Evolutionary conservation across 2,888 invertebrate genomes (phyloP), one percentile per base, ranked within the genome.

Genomic region (Boloria euphrosyne): DNA sequence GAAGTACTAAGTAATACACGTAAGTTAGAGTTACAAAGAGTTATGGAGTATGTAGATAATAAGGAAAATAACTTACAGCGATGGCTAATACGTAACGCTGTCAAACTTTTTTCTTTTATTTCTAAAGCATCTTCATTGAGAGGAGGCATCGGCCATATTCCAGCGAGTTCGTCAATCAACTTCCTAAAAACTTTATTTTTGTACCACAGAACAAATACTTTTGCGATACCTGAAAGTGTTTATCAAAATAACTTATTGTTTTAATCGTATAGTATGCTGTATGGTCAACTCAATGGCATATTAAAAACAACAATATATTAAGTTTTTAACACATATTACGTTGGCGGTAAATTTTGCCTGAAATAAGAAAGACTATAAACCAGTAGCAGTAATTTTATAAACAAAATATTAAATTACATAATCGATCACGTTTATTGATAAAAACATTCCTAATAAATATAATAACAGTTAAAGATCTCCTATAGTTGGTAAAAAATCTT

Each of bases 81-180:
- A 74, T 90, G 89, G 14, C 85, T 80, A 22, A 89, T 77, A 1
- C 82, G 81, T 58, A 91, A 78, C 18, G 87, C 83, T 2, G 76
- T 72, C 2, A 90, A 74, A 64, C 87, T 90, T 59, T 83, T 84
- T 38, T 79, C 74, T 73, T 91, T 91, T 58, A 89, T 84, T 38
- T 53, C 63, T 62, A 80, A 80, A 3, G 82, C 81, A 54, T 85
- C 84, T 22, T 81, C 76, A 49, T 82, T 81, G 3, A 87, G 74
- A 14, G 89, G 87, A 18, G 86, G 79, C 76, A 85, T 79, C 0
- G 91, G 91, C 91, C 91, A 91, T 65, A 91, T 90, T 22, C 79
- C 85, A 16, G 84, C 80, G 38, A 91, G 77, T 65, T 91, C 90
- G 7, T 77, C 69, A 44, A 90, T 73, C n/a, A 90, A 80, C 71